Conservation (phyloP, 2,888 invertebrate species). For the Eupithecia subfuscata region DNA sequence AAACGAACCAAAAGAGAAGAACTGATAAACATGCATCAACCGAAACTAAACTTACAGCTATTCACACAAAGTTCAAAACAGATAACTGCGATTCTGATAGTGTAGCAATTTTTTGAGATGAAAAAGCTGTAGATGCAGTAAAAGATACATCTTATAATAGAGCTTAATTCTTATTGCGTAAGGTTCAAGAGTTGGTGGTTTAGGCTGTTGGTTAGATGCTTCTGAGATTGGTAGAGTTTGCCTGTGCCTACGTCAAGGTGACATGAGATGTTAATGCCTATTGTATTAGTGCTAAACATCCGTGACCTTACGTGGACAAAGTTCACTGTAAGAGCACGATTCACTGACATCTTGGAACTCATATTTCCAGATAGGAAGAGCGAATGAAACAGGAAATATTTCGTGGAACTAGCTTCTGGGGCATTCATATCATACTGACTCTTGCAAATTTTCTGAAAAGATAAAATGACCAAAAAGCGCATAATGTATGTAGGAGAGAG, state of each 20-base stretch:
- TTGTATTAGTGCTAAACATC: constrained; percentile 80
- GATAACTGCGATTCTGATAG: neutral
- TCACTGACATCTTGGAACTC: neutral
- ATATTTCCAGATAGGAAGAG: neutral
- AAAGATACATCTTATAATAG: constrained; percentile 51
- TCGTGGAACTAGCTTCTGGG: neutral
- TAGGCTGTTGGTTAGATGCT: constrained; percentile 46
- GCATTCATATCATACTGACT: too few relatives aligned
- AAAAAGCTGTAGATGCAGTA: constrained; percentile 51
- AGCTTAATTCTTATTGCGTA: constrained; percentile 50
- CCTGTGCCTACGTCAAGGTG: constrained; percentile 80
- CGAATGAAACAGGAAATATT: neutral
- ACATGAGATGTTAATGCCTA: constrained; percentile 80
- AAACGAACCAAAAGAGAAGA: constrained; percentile 42
- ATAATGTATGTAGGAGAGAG: too few relatives aligned
- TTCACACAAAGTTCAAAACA: constrained; percentile 27
- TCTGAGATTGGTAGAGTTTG: constrained; percentile 54
- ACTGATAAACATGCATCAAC: neutral
- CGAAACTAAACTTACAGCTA: constrained; percentile 39
- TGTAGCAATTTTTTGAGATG: constrained; percentile 15
- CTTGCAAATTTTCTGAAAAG: too few relatives aligned
- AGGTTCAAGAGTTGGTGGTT: constrained; percentile 50
- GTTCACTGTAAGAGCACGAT: constrained; percentile 73
- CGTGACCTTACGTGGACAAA: constrained; percentile 81
- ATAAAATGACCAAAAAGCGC: neutral